These are phyloP conservation scores for Xiphydria camelus DNA, from an alignment of 2,888 invertebrate species.

Conservation along the genomic window DNA sequence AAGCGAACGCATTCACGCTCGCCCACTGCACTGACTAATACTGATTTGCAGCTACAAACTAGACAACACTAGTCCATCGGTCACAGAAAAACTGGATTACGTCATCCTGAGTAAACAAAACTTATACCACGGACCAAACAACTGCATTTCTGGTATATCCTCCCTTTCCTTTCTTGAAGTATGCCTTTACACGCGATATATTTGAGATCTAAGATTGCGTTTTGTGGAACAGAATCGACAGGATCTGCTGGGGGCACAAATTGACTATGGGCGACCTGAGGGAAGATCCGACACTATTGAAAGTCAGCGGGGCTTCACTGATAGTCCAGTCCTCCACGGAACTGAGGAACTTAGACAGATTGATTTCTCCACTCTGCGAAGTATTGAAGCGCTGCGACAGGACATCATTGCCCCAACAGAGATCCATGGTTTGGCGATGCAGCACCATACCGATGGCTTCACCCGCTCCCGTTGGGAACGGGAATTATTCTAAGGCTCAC, in stretches of 20 bases:
- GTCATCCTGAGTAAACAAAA: conserved; percentile 48
- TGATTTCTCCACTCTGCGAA: conserved; percentile 45
- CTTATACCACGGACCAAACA: not conserved
- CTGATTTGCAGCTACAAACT: conserved; percentile 62
- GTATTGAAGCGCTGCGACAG: conserved; percentile 34
- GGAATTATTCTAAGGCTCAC: conserved; percentile 48
- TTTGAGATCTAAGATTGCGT: conserved; percentile 48
- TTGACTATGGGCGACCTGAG: conserved; percentile 44
- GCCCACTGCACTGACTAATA: conserved; percentile 14
- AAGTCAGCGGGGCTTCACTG: conserved; percentile 51
- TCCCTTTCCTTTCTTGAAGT: no score
- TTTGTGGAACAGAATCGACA: conserved; percentile 50
- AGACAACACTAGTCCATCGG: conserved; percentile 69
- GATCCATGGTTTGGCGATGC: conserved; percentile 65
- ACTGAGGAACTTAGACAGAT: conserved; percentile 45
- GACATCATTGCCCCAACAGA: conserved; percentile 56
- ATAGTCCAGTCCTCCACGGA: conserved; percentile 51
- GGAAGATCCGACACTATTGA: conserved; percentile 48
- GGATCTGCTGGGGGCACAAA: conserved; percentile 50
- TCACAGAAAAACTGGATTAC: conserved; percentile 44
- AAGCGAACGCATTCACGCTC: no score
- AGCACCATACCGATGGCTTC: conserved; percentile 66
- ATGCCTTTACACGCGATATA: no score
- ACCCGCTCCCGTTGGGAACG: conserved; percentile 52
- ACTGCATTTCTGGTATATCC: not conserved